Evolutionary conservation across 2,888 invertebrate species (phyloP), one percentile per base, ranked within the genome.

Genomic region (Sisyra nigra): DNA sequence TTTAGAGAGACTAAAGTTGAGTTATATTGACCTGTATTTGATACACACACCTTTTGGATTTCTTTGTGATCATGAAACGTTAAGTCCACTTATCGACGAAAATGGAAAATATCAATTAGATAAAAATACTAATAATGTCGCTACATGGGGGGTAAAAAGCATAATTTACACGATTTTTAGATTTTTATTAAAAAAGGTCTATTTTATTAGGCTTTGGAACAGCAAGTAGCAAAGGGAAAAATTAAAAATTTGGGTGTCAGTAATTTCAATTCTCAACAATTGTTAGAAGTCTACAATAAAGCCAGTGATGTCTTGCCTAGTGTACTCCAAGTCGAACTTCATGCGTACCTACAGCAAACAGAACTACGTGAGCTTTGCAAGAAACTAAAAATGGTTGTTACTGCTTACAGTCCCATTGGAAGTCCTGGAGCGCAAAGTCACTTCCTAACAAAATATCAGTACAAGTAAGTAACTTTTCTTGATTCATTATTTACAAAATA

Each of bases 21-120:
- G 71, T 47, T 86, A 85, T 55, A 65, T 87, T 2, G 86, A 88
- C 53, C 67, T 87, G 49, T 86, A 84, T 55, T 66, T 87, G 19
- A 71, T 85, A 46, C 87, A 88, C 54, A 76, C 77, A 60, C 84
- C 86, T 0, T 75, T 83, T 53, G 75, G 75, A 5, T 74, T 81
- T 51, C 55, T 62, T 40, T 68, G 69, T 50, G 68, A 77, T 51
- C 62, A 69, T 33, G 59, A 63, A 10, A 68, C 65, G 6, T 61
- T 70, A 30, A 67, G 72, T 14, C 72, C 79, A 1, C 58, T 69
- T 3, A 57, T 65, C 2, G 69, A 74, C 45, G 66, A 68, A 38
- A 69, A 73, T 55, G 80, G 79, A 7, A 64, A 68, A 36, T 72
- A 72, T 50, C 60, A 66, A 44, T 54, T 80, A 45, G 81, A 80